phyloP scores from a whole-genome alignment of 2,113 vertebrate genomes.

The Halichoeres trimaculatus region DNA sequence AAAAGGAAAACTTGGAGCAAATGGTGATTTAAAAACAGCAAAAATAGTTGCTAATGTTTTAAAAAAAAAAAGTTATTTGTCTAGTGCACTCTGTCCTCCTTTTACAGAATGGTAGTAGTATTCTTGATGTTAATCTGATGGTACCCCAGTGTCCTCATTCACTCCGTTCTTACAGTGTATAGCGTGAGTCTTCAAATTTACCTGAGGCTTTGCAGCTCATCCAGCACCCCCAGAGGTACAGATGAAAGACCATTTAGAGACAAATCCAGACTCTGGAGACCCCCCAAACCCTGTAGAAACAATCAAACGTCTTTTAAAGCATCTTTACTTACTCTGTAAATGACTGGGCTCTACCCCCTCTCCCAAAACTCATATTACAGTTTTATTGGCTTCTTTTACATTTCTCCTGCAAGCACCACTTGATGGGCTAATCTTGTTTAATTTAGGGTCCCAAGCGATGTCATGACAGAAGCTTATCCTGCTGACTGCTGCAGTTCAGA shows the following conservation, averaged over 20 bases:
- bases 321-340: background rate
- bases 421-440: constrained; percentile 13
- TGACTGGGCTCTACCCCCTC: background rate
- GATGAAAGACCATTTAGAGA: constrained; percentile 93
- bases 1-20: background rate
- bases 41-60: background rate
- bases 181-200: constrained; percentile 29
- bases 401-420: background rate
- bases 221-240: constrained; percentile 90
- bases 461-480: constrained; percentile 31
- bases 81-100: too few relatives aligned
- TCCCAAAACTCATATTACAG: background rate
- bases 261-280: constrained; percentile 91
- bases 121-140: too few relatives aligned
- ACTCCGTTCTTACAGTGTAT: background rate
- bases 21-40: background rate
- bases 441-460: constrained; percentile 29
- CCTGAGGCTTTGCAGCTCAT: constrained; percentile 88
- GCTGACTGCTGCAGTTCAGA: constrained; percentile 22
- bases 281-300: constrained; percentile 77
- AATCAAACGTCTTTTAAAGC: constrained; percentile 5
- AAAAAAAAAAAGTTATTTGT: too few relatives aligned
- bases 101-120: too few relatives aligned
- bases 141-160: too few relatives aligned
- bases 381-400: constrained; percentile 8